Conservation (phyloP, 1,140 invertebrate genomes). For the Euwallacea fornicatus region DNA sequence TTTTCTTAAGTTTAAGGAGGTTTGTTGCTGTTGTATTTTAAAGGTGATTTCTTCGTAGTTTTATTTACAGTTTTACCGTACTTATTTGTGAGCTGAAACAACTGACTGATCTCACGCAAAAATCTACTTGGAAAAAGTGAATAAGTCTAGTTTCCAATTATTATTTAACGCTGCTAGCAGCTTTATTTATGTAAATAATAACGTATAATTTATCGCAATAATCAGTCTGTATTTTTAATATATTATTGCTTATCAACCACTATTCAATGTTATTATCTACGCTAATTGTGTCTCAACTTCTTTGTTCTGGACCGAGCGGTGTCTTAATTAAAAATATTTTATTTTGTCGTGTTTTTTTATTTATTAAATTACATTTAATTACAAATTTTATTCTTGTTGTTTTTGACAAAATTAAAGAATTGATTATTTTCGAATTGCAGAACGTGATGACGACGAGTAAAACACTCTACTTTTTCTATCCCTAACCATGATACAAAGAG, state of each 20-base stretch:
- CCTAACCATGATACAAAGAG: too few relatives aligned
- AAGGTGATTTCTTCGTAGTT: neutral
- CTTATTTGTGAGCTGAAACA: neutral
- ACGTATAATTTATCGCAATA: neutral
- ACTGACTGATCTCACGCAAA: neutral
- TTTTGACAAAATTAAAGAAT: too few relatives aligned
- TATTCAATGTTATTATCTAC: neutral
- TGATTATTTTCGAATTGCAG: too few relatives aligned
- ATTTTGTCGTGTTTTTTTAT: too few relatives aligned
- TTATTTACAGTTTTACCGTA: neutral
- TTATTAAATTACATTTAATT: too few relatives aligned
- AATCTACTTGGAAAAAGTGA: neutral
- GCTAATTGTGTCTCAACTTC: neutral
- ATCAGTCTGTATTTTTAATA: conserved; percentile 2
- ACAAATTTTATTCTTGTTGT: too few relatives aligned
- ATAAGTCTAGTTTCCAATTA: neutral
- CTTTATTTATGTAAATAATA: neutral
- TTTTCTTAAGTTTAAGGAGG: too few relatives aligned
- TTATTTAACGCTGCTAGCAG: too few relatives aligned
- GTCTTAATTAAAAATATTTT: too few relatives aligned
- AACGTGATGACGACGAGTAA: too few relatives aligned
- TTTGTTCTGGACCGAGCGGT: neutral
- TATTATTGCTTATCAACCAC: neutral
- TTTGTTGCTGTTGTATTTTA: neutral
- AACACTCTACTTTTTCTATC: too few relatives aligned